phyloP scores from a whole-genome alignment of 1,140 invertebrate genomes.

The Pararge aegeria region DNA sequence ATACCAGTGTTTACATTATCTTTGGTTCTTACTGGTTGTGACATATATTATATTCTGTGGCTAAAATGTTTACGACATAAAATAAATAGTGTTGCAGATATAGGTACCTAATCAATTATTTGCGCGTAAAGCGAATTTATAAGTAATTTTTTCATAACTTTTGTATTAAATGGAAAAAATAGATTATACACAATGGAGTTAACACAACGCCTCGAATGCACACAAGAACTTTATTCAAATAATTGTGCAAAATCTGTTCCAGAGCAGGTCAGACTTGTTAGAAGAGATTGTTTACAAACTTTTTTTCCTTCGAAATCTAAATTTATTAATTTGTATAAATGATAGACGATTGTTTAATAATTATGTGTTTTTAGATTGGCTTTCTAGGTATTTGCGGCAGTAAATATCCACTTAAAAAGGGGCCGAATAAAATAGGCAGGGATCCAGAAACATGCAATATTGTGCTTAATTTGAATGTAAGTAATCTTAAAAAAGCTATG shows the following conservation, averaged over 20 bases:
- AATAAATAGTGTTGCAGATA: too few relatives aligned
- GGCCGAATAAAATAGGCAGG: conserved; percentile 69
- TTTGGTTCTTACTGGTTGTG: too few relatives aligned
- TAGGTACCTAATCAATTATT: too few relatives aligned
- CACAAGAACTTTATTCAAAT: conserved; percentile 47
- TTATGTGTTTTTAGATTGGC: conserved; percentile 52
- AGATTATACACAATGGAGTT: conserved; percentile 47
- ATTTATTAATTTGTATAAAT: too few relatives aligned
- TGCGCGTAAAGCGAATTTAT: too few relatives aligned
- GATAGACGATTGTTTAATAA: conserved; percentile 4
- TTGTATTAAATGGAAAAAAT: neutral
- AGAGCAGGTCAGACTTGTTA: conserved; percentile 44
- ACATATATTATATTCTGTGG: too few relatives aligned
- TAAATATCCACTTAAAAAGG: conserved; percentile 55
- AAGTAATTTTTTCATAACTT: neutral
- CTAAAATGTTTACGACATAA: too few relatives aligned
- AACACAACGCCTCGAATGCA: conserved; percentile 60
- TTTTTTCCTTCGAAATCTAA: too few relatives aligned
- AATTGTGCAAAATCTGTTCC: conserved; percentile 36
- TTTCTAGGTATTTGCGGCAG: conserved; percentile 63
- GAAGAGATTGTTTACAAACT: conserved; percentile 23
- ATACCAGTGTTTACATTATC: too few relatives aligned
- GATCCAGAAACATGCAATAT: conserved; percentile 62
- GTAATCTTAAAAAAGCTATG: conserved; percentile 30
- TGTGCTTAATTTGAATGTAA: conserved; percentile 60